Percentiles rank a stretch among this genome's conserved stretches.
phyloP scores from a whole-genome alignment of 1,140 invertebrate species.

The Melipona quadrifasciata region DNA sequence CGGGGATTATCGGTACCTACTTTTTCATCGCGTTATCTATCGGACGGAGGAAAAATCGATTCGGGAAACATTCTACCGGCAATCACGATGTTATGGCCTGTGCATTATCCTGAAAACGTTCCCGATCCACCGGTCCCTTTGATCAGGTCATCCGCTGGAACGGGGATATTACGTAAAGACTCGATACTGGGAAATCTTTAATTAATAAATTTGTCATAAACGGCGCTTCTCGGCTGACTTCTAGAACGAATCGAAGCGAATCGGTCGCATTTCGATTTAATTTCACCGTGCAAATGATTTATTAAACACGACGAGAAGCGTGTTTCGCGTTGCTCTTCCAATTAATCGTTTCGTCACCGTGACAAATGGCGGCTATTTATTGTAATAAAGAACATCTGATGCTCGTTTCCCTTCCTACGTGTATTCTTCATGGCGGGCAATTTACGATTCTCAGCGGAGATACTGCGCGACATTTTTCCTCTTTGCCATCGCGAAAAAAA shows the following conservation, averaged over 20 bases:
- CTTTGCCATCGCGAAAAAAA: neutral
- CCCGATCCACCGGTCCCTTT: neutral
- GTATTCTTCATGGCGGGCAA: neutral
- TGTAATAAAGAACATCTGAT: no score
- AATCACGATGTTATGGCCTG: neutral
- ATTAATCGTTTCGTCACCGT: neutral
- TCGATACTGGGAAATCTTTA: neutral
- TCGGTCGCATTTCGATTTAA: neutral
- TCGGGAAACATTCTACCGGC: neutral
- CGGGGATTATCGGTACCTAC: neutral
- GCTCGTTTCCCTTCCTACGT: neutral
- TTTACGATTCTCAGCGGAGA: constrained; percentile 12
- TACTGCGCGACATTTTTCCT: constrained; percentile 18
- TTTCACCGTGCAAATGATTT: neutral
- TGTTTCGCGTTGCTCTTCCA: neutral
- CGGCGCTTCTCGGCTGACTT: neutral
- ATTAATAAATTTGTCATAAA: neutral
- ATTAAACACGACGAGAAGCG: neutral
- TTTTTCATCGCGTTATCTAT: constrained; percentile 19
- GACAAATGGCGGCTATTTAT: neutral
- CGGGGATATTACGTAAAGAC: neutral
- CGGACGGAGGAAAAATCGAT: constrained; percentile 6
- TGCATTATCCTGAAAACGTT: neutral
- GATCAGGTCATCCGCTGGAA: neutral
- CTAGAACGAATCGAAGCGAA: neutral